Conservation (phyloP, 2,113 vertebrate species). For the Philantomba maxwellii region DNA sequence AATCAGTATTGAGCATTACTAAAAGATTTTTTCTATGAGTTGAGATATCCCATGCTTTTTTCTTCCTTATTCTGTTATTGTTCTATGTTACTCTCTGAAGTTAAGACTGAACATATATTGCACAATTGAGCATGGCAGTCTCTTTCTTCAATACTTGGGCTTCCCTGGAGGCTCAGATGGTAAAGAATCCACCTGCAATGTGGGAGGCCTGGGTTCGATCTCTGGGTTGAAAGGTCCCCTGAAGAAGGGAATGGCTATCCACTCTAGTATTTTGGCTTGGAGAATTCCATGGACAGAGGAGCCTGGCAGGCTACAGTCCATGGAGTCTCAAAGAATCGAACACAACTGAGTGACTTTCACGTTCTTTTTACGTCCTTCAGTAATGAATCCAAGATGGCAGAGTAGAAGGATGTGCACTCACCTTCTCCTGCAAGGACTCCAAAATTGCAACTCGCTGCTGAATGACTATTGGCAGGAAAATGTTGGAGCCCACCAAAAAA, state of each 20-base stretch:
- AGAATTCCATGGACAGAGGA: neutral
- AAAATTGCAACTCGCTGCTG: neutral
- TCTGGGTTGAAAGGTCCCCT: neutral
- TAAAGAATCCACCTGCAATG: neutral
- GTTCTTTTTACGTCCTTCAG: neutral
- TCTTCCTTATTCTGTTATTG: neutral
- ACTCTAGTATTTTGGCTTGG: neutral
- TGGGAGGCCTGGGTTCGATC: neutral
- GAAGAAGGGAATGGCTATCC: neutral
- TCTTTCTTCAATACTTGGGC: neutral
- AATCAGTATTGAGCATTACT: neutral
- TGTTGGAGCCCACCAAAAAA: neutral
- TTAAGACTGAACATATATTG: rapidly evolving
- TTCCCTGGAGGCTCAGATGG: neutral
- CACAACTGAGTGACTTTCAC: neutral
- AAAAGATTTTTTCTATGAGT: neutral
- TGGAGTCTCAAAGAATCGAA: neutral
- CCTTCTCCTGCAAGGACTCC: neutral
- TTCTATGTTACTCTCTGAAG: neutral
- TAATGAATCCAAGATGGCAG: neutral
- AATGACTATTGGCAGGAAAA: neutral
- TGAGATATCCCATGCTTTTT: neutral
- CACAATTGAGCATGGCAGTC: rapidly evolving
- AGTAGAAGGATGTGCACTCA: neutral
- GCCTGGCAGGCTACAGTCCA: neutral